These are phyloP conservation scores for Orestias chungarensis DNA, from an alignment of 2,797 vertebrate species.

Conservation along the genomic window DNA sequence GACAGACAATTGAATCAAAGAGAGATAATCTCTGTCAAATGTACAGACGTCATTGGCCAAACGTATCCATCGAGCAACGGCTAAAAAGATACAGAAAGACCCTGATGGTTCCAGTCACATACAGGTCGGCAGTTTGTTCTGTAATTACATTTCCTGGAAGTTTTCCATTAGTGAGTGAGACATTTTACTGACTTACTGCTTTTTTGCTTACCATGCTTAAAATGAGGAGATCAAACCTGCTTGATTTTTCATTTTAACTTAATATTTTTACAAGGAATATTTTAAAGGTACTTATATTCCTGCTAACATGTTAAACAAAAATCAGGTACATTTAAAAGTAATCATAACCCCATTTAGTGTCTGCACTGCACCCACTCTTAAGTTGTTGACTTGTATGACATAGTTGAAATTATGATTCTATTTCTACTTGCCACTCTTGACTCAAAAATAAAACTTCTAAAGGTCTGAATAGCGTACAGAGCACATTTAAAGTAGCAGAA, in stretches of 20 bases:
- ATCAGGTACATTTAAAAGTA: not conserved
- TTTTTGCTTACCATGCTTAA: not conserved
- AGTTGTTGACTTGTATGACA: too few species aligned
- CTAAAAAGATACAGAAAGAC: conserved; percentile 33
- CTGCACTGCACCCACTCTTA: too few species aligned
- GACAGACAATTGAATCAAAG: conserved; percentile 68
- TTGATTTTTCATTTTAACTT: not conserved
- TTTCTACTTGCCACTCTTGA: too few species aligned
- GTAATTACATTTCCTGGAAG: conserved; percentile 20
- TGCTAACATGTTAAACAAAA: not conserved
- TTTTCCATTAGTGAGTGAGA: not conserved
- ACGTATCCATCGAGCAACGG: conserved; percentile 28
- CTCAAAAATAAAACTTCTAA: too few species aligned
- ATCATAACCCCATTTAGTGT: not conserved
- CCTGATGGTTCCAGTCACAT: conserved; percentile 31
- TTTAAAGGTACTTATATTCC: not conserved
- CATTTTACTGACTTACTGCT: conserved; percentile 1
- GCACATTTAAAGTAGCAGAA: not conserved
- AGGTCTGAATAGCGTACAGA: not conserved
- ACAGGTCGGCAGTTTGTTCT: conserved; percentile 34
- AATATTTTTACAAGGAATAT: too few species aligned
- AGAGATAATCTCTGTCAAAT: conserved; percentile 56
- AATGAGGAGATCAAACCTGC: not conserved
- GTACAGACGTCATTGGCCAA: conserved; percentile 52
- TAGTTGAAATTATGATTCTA: too few species aligned